A percentile compares a stretch with the other conserved stretches of the same genome.
These are phyloP conservation scores for Cylloceria caligata DNA, from an alignment of 2,888 invertebrate species.

Conservation along the genomic window DNA sequence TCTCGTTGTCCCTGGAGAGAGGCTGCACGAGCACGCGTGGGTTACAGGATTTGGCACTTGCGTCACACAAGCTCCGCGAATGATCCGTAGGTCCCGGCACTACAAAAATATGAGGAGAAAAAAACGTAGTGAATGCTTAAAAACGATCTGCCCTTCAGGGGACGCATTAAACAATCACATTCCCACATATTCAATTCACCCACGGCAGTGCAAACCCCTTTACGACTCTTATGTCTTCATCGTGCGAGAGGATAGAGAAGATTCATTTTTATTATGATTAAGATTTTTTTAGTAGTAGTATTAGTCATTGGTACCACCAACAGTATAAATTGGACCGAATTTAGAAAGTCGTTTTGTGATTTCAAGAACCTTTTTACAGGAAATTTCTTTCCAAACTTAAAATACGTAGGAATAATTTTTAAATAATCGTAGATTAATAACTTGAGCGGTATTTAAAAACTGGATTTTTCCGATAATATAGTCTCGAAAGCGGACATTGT, in stretches of 20 bases:
- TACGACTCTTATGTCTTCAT: background rate
- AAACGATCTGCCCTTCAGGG: constrained; percentile 40
- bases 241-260: background rate
- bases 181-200: constrained; percentile 34
- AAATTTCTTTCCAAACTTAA: too few species aligned
- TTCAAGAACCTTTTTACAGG: too few species aligned
- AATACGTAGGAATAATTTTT: too few species aligned
- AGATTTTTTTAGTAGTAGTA: too few species aligned
- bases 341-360: too few species aligned
- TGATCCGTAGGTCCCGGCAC: constrained; percentile 2
- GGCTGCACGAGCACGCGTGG: constrained; percentile 52
- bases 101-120: constrained; percentile 15
- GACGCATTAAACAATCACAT: constrained; percentile 48
- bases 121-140: constrained; percentile 1
- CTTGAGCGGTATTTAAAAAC: too few species aligned
- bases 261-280: too few species aligned
- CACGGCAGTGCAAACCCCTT: background rate
- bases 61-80: constrained; percentile 5
- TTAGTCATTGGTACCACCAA: too few species aligned
- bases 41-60: constrained; percentile 61
- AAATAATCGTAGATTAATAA: too few species aligned
- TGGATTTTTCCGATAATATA: too few species aligned
- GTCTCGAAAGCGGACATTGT: too few species aligned
- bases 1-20: constrained; percentile 56
- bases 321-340: too few species aligned